Evolutionary conservation across 2,888 invertebrate species (phyloP), one percentile per base, ranked within the genome.

Genomic region (Andrena hattorfiana): DNA sequence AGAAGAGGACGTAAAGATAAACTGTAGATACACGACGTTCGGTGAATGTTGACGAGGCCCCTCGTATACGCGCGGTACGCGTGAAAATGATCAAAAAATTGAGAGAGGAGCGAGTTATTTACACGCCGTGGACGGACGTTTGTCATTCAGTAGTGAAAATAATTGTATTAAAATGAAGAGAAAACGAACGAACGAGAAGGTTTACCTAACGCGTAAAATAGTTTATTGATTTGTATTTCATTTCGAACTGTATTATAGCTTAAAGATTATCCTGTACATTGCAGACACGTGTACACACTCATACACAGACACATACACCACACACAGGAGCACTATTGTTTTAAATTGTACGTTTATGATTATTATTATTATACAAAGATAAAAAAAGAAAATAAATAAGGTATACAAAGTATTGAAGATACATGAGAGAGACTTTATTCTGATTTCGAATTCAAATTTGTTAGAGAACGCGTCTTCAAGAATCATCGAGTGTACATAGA

Each of bases 181-280:
- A 64, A 59, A 62, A 48, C 35, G 73, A 73, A 49, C 66, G 48
- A 73, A 77, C 63, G 85, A 81, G 71, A 89, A 88, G 85, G 85
- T 92, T 90, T 91, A 91, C 87, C 91, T 92, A 92, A 93, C 85
- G 89, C 91, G 56, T 56, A 56, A 56, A 93, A 92, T 93, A 93
- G 91, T 92, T 91, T 93, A 93, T 90, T 92, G 86, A 93, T 93
- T 93, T 93, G 92, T 93, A 92, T 93, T 93, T 93, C 89, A 91
- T 93, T 93, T 93, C 86, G 83, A 93, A 93, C 89, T 94, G 94
- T 94, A 94, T 91, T 89, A 94, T 93, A 93, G 92, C 93, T 91
- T 92, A 91, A 93, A 94, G 91, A 93, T 88, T 93, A 93, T 93
- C 92, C 93, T 94, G 94, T 94, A 94, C 93, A 94, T 94, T 94